These are phyloP conservation scores for Thaumetopoea pityocampa DNA, from an alignment of 1,140 invertebrate genomes.

Conservation along the genomic window DNA sequence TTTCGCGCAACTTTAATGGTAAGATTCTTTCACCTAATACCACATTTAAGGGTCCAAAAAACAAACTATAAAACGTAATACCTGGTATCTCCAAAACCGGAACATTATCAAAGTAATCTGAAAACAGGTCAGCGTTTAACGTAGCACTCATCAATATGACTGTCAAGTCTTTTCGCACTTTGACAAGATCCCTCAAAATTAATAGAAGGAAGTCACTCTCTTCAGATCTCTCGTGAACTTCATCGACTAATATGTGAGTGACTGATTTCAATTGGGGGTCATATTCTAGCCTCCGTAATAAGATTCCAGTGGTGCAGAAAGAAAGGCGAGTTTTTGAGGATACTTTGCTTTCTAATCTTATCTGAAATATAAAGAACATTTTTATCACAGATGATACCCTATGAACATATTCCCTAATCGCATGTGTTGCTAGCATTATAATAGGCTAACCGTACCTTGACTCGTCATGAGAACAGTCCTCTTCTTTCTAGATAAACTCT, in stretches of 20 bases:
- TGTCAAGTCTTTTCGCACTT: conserved; percentile 83
- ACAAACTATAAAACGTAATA: too few relatives aligned
- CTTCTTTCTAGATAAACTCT: too few relatives aligned
- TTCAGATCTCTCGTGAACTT: conserved; percentile 93
- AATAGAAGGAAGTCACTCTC: conserved; percentile 92
- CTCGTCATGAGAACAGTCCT: too few relatives aligned
- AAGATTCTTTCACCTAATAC: not conserved
- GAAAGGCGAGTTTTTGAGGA: conserved; percentile 86
- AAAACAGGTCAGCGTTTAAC: conserved; percentile 87
- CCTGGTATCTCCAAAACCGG: conserved; percentile 86
- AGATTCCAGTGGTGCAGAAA: conserved; percentile 95
- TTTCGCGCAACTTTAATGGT: too few relatives aligned
- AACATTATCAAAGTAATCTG: conserved; percentile 84
- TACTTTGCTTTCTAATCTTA: conserved; percentile 83
- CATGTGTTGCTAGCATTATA: too few relatives aligned
- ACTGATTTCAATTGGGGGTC: conserved; percentile 83
- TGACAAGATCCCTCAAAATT: conserved; percentile 85
- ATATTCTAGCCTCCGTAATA: conserved; percentile 87
- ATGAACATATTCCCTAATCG: too few relatives aligned
- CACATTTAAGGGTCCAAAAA: not conserved
- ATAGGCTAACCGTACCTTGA: too few relatives aligned
- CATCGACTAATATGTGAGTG: conserved; percentile 90
- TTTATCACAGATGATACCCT: too few relatives aligned
- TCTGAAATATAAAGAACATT: conserved; percentile 43
- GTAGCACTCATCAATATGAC: conserved; percentile 93